A percentile compares a stretch with the other conserved stretches of the same genome.
Conservation (phyloP, 2,888 invertebrate species). For the Synergus japonicus region DNA sequence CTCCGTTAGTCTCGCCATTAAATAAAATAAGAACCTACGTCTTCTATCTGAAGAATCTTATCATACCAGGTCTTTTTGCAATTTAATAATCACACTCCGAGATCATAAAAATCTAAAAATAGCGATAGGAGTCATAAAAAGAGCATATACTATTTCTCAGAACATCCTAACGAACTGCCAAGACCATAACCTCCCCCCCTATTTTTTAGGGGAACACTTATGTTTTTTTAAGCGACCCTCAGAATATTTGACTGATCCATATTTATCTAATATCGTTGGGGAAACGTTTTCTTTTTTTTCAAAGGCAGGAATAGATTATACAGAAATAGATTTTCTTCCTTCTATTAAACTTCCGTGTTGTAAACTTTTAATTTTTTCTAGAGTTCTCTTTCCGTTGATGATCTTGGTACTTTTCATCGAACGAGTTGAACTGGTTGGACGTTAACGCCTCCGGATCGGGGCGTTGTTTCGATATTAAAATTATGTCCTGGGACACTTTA, state of each 20-base stretch:
- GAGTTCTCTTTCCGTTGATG: conserved; percentile 17
- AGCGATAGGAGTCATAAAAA: conserved; percentile 22
- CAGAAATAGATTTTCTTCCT: neutral
- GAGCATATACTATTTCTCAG: conserved; percentile 25
- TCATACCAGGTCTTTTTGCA: conserved; percentile 22
- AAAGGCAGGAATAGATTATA: conserved; percentile 2
- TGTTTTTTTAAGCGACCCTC: neutral
- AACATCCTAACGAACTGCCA: conserved; percentile 34
- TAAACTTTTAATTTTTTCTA: neutral
- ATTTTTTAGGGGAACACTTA: neutral
- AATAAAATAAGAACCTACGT: conserved; percentile 35
- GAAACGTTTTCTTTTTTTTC: neutral
- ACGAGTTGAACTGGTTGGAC: conserved; percentile 59
- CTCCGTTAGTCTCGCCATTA: conserved; percentile 34
- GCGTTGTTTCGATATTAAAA: conserved; percentile 51
- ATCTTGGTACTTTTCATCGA: conserved; percentile 36
- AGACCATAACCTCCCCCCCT: neutral
- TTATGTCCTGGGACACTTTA: conserved; percentile 50
- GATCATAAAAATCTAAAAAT: conserved; percentile 25
- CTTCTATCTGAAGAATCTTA: conserved; percentile 26
- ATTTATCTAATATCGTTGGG: conserved; percentile 1
- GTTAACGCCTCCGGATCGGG: conserved; percentile 47
- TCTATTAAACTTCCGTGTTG: neutral
- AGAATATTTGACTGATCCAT: conserved; percentile 1
- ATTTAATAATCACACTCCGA: conserved; percentile 33